Evolutionary conservation across 2,797 vertebrate genomes (phyloP), one percentile per base, ranked within the genome.

Genomic region (Eleutherodactylus coqui): DNA sequence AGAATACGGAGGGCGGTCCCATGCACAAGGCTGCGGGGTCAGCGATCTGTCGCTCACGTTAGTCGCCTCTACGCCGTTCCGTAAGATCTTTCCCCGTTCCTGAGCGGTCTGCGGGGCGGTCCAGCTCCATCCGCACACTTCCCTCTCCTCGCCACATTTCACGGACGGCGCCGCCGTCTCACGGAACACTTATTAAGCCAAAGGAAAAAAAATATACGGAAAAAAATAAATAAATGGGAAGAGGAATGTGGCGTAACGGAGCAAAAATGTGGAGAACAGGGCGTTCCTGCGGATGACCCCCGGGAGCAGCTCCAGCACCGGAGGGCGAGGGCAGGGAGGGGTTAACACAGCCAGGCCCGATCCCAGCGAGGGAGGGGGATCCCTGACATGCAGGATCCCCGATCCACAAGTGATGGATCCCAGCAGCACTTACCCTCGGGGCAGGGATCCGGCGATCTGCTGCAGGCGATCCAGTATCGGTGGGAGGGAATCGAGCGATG

Each of bases 391-490:
- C 19, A 41, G 67, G 5, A 64, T 64, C 62, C 62, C 13, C 29
- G 60, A 27, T 16, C 55, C 36, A 67, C 17, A 69, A 69, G 64
- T 69, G 64, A 17, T 21, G 13, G 36, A 36, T 70, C 67, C 67
- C 67, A 70, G 67, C 36, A 70, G 36, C 34, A 38, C 34, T n/a
- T 58, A 10, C 60, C 29, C 60, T 14, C 16, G 29, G 64, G 21
- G 67, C 45, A 69, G 69, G 67, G 47, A 82, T 82, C 81, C 67
- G 38, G 67, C 32, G 81, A 83, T 82, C 79, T 70, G 64, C 27
- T 17, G 43, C 41, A 47, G 72, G 16, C 16, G 47, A 76, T 53
- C 75, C 47, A 53, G 32, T 76, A 34, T 34, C 29, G 29, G 29
- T 2, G 14, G n/a, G 64, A 3, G 14, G n/a, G 64, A 32, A 36